Evolutionary conservation across 2,113 vertebrate genomes (phyloP), one percentile per base, ranked within the genome.

Genomic region (Prionailurus viverrinus): DNA sequence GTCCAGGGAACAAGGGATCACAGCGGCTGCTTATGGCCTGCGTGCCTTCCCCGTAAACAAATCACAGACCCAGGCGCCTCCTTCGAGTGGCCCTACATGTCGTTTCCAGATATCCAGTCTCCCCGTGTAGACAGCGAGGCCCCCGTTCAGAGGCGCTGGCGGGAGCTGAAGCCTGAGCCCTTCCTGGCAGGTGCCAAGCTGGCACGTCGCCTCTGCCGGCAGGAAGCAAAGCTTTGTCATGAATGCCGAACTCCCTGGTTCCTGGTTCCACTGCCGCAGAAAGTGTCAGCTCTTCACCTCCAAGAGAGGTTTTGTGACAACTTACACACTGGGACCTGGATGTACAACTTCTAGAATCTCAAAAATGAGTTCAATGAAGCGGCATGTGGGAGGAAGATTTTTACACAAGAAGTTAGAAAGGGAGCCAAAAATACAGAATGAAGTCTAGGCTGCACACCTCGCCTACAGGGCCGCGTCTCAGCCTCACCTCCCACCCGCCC

Each of bases 61-160:
- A 4, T 27, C 4, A 8, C 83, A 33, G 31, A 41, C 31, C 29
- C 19, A n/a, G 65, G 15, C 0, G 1, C 55, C 15, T 12, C 58
- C 45, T 85, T 55, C 29, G 25, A 23, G 33, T 13, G 31, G 18
- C 31, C 31, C 80, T 21, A 3, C 4, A 6, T 25, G 58, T 7
- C 7, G 48, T 29, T 74, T 27, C 69, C 76, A 51, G 29, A 27
- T 0, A 23, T 2, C 45, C 19, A 1, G 1, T 29, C 36, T 53
- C n/a, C 21, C 45, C 0, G 5, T 19, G 53, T 11, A 0, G 0
- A 16, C 3, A 45, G 41, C 8, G 0, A 3, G 48, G 53, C 84
- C 16, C 69, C 41, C 0, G 2, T 5, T 23, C 25, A 4, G 19
- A 5, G 0, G 7, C 36, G 0, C 27, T 4, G 7, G 25, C 8